Base-by-base conservation (phyloP, 2,797 vertebrate genomes). In the Gorsachius magnificus region DNA sequence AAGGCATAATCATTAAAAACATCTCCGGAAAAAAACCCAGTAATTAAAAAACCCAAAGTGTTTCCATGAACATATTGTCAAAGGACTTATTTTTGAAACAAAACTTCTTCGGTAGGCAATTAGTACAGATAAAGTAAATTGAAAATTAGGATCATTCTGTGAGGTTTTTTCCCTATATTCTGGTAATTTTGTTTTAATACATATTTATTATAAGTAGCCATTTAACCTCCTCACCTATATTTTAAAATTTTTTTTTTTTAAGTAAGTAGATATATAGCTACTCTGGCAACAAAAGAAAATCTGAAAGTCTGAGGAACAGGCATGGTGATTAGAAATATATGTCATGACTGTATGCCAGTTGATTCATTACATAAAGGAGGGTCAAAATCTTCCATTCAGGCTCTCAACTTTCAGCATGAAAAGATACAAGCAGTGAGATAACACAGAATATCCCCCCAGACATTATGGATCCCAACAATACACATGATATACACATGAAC, bases 31-130 rank as follows among this genome's bases (percentile, higher is more conserved):
- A 95, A 96, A 95, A 96, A 48, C 74, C 33, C 13, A 33, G 35
- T 68, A 65, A 72, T 85, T 71, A 93, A 91, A 96, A 83, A 74
- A 79, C 36, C 14, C 33, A 72, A 90, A 79, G 63, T 0, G 0
- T 97, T 98, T 94, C 95, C 80, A 96, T 96, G 69, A 94, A 96
- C 97, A 97, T 90, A 91, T 7, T 61, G 53, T 85, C 93, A 89
- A 35, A 57, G 21, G 69, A 83, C 29, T 82, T 70, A 85, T 38
- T 93, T 84, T 36, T 95, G 79, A 95, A 61, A 83, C 33, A 96
- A 86, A 95, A 31, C 3, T 41, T 54, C 50, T 85, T 89, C 45
- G 71, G 28, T 29, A 91, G 20, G 36, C 9, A 66, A 64, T 50
- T 43, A 56, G 3, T 56, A 43, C 3, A 46, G 31, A 38, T 75